phyloP scores from a whole-genome alignment of 2,113 vertebrate genomes.

The Malurus melanocephalus region DNA sequence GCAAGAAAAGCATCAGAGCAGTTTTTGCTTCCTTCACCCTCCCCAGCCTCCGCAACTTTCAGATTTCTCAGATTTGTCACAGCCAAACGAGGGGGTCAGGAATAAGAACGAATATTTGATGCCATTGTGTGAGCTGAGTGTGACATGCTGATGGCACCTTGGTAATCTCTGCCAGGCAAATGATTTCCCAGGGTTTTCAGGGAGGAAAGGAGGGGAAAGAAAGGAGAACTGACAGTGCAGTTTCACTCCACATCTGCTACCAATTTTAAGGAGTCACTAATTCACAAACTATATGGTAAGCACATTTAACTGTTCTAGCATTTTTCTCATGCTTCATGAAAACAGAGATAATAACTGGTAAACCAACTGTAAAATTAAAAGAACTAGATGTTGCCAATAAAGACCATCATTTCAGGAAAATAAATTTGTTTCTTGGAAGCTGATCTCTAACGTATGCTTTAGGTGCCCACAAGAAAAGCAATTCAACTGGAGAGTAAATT shows the following conservation, averaged over 20 bases:
- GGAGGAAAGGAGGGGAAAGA: not conserved
- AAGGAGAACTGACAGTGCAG: constrained; percentile 35
- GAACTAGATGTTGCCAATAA: constrained; percentile 83
- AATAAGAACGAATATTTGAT: constrained; percentile 19
- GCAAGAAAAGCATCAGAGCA: not conserved
- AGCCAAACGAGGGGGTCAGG: constrained; percentile 7
- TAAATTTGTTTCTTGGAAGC: constrained; percentile 80
- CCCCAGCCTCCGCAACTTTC: not conserved
- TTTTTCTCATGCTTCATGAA: constrained; percentile 79
- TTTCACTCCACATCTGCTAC: constrained; percentile 55
- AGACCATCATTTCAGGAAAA: constrained; percentile 80
- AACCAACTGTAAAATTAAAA: constrained; percentile 86
- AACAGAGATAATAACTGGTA: constrained; percentile 83
- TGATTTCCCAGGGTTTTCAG: not conserved
- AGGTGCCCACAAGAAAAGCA: constrained; percentile 76
- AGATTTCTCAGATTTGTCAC: constrained; percentile 41
- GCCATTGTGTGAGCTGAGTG: not conserved
- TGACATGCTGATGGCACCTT: not conserved
- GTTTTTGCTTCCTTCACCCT: not conserved
- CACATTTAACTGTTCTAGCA: constrained; percentile 74
- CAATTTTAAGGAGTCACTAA: constrained; percentile 72
- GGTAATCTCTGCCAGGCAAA: constrained; percentile 12
- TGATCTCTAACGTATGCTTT: constrained; percentile 72
- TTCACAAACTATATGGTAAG: constrained; percentile 75
- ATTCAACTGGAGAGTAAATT: constrained; percentile 78